phyloP scores from a whole-genome alignment of 2,113 vertebrate species.

The Gasterosteus nipponicus region DNA sequence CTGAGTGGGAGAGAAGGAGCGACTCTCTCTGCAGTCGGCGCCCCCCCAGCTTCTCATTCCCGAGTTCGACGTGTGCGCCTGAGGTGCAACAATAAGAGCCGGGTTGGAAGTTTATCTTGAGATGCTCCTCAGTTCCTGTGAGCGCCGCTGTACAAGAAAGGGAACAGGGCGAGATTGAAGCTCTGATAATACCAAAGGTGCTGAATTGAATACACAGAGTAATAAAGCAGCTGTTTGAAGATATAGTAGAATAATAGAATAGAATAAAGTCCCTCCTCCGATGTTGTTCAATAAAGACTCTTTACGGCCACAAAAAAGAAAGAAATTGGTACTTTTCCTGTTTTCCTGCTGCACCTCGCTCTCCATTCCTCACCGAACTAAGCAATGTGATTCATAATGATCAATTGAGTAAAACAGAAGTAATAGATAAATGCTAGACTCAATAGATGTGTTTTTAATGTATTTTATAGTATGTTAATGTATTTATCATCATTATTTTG shows the following conservation, averaged over 20 bases:
- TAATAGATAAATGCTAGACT: too few species aligned
- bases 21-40: conserved; percentile 39
- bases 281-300: too few species aligned
- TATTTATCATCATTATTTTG: background rate
- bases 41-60: conserved; percentile 30
- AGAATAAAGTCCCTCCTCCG: background rate
- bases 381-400: background rate
- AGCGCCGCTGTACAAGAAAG: background rate
- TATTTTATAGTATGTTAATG: background rate
- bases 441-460: too few species aligned
- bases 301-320: too few species aligned
- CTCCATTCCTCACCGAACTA: background rate
- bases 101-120: conserved; percentile 32
- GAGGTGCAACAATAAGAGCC: conserved; percentile 37
- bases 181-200: background rate
- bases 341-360: too few species aligned
- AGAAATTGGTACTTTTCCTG: too few species aligned
- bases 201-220: background rate
- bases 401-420: background rate
- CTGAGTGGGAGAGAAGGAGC: conserved; percentile 59
- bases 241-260: too few species aligned
- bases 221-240: background rate
- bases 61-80: conserved; percentile 48
- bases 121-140: conserved; percentile 23
- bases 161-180: background rate